Conservation (phyloP, 2,797 vertebrate genomes). For the Stomatorhinus walkeri region DNA sequence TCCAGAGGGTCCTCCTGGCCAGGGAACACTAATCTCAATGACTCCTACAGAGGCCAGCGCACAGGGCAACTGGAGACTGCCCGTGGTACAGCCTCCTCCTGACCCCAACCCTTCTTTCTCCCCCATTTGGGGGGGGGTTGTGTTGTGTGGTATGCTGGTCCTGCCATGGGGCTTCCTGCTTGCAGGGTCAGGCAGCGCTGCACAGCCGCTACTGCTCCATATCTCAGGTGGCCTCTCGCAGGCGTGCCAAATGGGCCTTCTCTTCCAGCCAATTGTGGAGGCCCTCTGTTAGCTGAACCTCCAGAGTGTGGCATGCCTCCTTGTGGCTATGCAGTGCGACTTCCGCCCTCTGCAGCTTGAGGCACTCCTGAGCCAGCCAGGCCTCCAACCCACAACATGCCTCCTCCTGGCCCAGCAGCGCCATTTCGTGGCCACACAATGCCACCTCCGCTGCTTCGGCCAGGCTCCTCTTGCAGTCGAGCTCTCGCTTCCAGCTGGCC, state of each 20-base stretch:
- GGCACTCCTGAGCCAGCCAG: neutral
- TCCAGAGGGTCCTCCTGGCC: neutral
- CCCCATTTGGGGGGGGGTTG: neutral
- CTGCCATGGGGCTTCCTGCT: neutral
- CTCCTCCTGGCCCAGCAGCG: neutral
- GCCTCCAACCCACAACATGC: neutral
- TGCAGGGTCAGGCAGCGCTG: neutral
- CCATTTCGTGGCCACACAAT: neutral
- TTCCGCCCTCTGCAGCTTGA: neutral
- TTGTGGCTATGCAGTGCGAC: neutral
- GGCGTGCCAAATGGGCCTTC: neutral
- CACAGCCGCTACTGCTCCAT: neutral
- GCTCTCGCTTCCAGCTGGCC: neutral
- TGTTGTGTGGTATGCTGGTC: neutral
- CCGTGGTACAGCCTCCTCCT: neutral
- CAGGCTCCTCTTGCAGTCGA: neutral
- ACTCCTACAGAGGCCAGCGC: neutral
- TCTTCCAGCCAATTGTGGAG: neutral
- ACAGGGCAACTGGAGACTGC: neutral
- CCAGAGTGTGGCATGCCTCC: neutral
- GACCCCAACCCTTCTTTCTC: neutral
- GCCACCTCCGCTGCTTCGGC: neutral
- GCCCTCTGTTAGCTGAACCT: neutral
- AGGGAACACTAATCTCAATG: neutral
- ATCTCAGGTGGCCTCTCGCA: neutral